Base-by-base conservation (phyloP, 2,797 vertebrate genomes). In the Rhabdophis nuchalis region DNA sequence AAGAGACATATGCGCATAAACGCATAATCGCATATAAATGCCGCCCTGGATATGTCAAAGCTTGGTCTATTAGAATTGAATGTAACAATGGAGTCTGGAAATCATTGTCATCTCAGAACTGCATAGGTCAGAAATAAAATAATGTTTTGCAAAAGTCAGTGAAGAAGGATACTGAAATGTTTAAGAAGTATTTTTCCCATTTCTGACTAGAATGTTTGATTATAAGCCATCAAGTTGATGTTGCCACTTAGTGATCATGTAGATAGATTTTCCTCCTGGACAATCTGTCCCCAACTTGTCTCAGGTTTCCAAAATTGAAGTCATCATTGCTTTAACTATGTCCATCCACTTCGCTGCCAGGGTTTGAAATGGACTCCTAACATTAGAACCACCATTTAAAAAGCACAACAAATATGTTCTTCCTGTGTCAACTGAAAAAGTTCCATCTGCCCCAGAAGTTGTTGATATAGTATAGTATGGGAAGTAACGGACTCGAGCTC, bases 1-100 rank as follows among this genome's bases (percentile, higher is more conserved):
- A 77, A 0, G 53, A 94, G 50, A 25, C 87, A 32, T 97, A 97
- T 52, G 1, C 1, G 11, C 94, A 97, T 9, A 93, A 89, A 5
- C 95, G 92, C 0, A 11, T 0, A 32, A 96, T 93, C 23, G 4
- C 0, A 0, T 98, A 97, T 82, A 96, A 5, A 2, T 98, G 98
- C 93, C 96, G 95, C 0, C 97, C 97, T 86, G 98, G 98, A 0
- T 98, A 97, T 32, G 93, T 97, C 12, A 97, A 96, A 54, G 27
- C 94, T 0, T 97, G 97, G 29, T 86, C 32, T 13, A 95, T 98
- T 61, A 5, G 1, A 0, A 82, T 93, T 77, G 0, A 0, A 1
- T 98, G 98, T 82, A 0, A 0, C 1, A 0, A 93, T 41, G 97
- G 97, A 90, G 0, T 1, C 0, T 98, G 98, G 98, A 23, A 85